Evolutionary conservation across 2,888 invertebrate species (phyloP), one percentile per base, ranked within the genome.

Genomic region (Aelia acuminata): DNA sequence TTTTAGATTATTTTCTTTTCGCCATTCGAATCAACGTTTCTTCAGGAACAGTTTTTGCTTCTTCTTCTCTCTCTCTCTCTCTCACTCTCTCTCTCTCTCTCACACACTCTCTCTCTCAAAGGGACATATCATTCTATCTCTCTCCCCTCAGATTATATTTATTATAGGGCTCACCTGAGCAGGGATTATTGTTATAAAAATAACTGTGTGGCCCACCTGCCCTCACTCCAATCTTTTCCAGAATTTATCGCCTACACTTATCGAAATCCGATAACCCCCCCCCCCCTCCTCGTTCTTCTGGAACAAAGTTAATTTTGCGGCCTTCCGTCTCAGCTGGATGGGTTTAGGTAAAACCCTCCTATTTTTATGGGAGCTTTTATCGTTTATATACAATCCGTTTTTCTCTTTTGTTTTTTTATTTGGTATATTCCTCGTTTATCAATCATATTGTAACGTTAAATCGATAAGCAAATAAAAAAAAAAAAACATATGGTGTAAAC

Each of bases 261-360:
- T 70, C 63, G 63, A 70, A 70, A 70, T 70, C 63, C 63, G 63
- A 70, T 70, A 70, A 70, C 63, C 20, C 63, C 20, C 7, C 35
- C n/a, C n/a, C n/a, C n/a, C n/a, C n/a, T n/a, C n/a, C n/a, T n/a
- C 63, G 31, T 70, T 35, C 63, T 35, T 70, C 35, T 35, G 63
- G 35, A 70, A 70, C 63, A 70, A 70, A 70, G 63, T 70, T 70
- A 70, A 70, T 70, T 70, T 70, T 35, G 63, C 13, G 63, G 63
- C 31, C 18, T 70, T 20, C 63, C 35, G 18, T 35, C 63, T 20
- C 35, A n/a, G n/a, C 3, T 31, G 0, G 5, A 70, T 35, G 63
- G 63, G 63, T 35, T 70, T 70, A 70, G 31, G 13, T 18, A 35
- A 57, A 70, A 70, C 63, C 63, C 18, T 35, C 20, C 35, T n/a